A percentile compares a stretch with the other conserved stretches of the same genome.
Evolutionary conservation across 2,113 vertebrate species (phyloP).

Genomic region (Toxotes chatareus): DNA sequence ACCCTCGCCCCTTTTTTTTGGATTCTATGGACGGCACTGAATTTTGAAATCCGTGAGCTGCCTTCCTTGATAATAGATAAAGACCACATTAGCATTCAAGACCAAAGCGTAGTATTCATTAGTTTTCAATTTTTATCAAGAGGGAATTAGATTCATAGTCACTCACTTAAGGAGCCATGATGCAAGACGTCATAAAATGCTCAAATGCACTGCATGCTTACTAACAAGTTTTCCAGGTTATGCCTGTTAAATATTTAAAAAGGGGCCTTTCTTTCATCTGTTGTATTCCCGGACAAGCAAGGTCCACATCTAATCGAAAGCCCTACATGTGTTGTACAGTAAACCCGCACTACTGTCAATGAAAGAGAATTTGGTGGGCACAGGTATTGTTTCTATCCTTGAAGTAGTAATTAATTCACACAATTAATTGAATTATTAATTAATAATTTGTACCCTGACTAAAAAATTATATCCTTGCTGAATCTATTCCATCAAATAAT

Average conservation of each 20-base stretch:
- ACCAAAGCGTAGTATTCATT: constrained; percentile 60
- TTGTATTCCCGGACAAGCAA: constrained; percentile 14
- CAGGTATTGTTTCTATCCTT: neutral
- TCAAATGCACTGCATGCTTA: constrained; percentile 63
- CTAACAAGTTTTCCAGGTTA: constrained; percentile 46
- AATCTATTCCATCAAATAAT: neutral
- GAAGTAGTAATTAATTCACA: neutral
- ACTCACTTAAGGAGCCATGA: constrained; percentile 64
- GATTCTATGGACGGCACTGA: constrained; percentile 24
- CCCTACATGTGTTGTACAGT: neutral
- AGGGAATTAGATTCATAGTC: constrained; percentile 61
- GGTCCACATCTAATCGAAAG: constrained; percentile 10
- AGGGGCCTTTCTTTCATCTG: neutral
- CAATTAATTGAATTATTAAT: neutral
- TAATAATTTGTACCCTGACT: neutral
- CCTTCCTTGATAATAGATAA: constrained; percentile 36
- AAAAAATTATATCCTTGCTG: neutral
- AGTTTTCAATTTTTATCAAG: constrained; percentile 56
- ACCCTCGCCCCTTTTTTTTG: constrained; percentile 34
- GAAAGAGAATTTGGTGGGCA: neutral
- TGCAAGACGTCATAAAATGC: constrained; percentile 64
- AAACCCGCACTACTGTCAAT: neutral
- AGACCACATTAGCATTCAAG: constrained; percentile 67
- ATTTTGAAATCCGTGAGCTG: constrained; percentile 39
- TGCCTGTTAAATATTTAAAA: constrained; percentile 74